Evolutionary conservation across 1,140 invertebrate species (phyloP).

Genomic region (Meloidogyne floridensis): DNA sequence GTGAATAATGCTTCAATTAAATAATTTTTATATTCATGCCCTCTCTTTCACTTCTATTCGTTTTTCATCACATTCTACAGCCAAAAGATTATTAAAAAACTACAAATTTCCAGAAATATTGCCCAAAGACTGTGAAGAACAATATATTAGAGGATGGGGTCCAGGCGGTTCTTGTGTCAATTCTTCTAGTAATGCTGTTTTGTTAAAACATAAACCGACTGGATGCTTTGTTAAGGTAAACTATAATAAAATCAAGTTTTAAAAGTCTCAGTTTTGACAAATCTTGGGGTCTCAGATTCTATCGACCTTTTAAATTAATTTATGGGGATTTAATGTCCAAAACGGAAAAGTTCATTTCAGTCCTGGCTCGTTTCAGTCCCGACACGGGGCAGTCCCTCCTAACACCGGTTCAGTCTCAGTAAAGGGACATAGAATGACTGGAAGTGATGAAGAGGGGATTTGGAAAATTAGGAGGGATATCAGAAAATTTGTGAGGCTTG

Average conservation of each 20-base stretch:
- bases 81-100: conserved; percentile 19
- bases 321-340: too few relatives aligned
- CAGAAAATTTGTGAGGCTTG: not conserved
- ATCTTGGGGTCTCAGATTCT: too few relatives aligned
- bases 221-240: conserved; percentile 16
- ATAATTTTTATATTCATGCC: too few relatives aligned
- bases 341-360: too few relatives aligned
- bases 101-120: conserved; percentile 28
- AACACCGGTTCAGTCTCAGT: too few relatives aligned
- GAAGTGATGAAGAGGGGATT: too few relatives aligned
- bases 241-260: not conserved
- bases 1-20: too few relatives aligned
- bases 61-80: not conserved
- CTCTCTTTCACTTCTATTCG: not conserved
- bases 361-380: too few relatives aligned
- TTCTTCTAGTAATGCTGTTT: conserved; percentile 25
- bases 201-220: conserved; percentile 25
- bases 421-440: too few relatives aligned
- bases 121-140: conserved; percentile 11
- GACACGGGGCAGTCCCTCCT: too few relatives aligned
- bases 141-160: conserved; percentile 23
- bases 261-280: too few relatives aligned
- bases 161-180: conserved; percentile 18
- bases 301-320: too few relatives aligned
- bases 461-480: not conserved